Percentiles rank a stretch among this genome's conserved stretches.
These are phyloP conservation scores for Pavo muticus DNA, from an alignment of 2,113 vertebrate genomes.

Conservation along the genomic window DNA sequence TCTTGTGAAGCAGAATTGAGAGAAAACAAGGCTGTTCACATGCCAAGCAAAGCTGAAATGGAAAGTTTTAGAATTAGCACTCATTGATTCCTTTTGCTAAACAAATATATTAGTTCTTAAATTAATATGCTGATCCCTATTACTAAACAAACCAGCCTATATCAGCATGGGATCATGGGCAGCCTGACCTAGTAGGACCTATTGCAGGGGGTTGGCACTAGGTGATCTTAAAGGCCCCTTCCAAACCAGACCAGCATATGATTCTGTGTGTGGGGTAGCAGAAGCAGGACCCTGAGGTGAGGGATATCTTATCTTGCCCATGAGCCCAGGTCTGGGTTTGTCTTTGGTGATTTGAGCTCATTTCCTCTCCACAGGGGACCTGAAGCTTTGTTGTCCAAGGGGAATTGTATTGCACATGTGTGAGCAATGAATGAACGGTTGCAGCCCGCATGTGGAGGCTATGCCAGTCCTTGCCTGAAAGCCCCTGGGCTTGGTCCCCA, in stretches of 20 bases:
- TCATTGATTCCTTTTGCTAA: no score
- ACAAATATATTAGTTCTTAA: no score
- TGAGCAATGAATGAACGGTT: no score
- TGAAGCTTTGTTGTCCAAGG: no score
- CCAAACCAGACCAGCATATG: not conserved
- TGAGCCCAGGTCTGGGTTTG: accelerated
- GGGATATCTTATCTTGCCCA: accelerated
- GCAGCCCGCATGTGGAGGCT: accelerated
- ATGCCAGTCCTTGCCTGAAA: no score
- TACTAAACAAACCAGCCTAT: no score
- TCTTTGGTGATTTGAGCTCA: no score
- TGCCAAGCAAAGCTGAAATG: no score
- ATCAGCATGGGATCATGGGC: not conserved
- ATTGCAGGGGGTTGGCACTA: not conserved
- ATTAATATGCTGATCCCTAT: no score
- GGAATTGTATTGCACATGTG: accelerated
- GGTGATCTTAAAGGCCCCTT: not conserved
- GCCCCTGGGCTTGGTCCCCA: accelerated
- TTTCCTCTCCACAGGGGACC: not conserved
- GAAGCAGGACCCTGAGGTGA: accelerated
- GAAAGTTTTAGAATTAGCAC: no score
- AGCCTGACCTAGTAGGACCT: not conserved
- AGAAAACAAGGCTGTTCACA: no score
- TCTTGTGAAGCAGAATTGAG: no score
- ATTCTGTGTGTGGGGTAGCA: not conserved